A percentile compares a stretch with the other conserved stretches of the same genome.
Evolutionary conservation across 2,113 vertebrate species (phyloP).

Genomic region (Vanacampus margaritifer): DNA sequence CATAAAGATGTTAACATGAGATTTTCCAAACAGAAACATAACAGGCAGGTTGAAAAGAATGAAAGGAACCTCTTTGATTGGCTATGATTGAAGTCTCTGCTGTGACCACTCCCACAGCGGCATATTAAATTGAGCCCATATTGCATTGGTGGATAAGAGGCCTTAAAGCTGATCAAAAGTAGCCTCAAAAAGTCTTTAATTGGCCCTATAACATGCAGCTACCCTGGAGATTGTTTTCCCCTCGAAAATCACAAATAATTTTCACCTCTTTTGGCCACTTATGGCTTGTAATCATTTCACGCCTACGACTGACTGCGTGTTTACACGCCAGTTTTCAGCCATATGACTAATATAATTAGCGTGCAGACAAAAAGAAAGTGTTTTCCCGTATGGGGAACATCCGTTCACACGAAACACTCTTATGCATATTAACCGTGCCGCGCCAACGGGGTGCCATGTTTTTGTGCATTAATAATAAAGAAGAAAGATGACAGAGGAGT

Average conservation of each 20-base stretch:
- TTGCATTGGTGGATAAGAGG: no score
- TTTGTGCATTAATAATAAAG: conserved; percentile 46
- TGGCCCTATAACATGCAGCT: not conserved
- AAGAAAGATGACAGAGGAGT: conserved; percentile 38
- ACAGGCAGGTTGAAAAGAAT: no score
- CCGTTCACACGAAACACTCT: conserved; percentile 23
- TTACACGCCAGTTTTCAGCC: not conserved
- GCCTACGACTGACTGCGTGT: not conserved
- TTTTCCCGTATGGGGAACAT: conserved; percentile 1
- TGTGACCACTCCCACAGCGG: no score
- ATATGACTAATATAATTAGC: not conserved
- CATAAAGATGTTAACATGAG: no score
- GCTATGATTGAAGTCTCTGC: no score
- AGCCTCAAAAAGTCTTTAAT: not conserved
- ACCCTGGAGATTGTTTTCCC: not conserved
- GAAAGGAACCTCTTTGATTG: no score
- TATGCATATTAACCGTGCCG: conserved; percentile 42
- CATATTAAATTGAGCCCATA: no score
- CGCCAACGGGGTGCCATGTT: conserved; percentile 16
- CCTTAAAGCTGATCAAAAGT: not conserved
- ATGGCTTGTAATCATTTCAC: not conserved
- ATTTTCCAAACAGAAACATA: no score
- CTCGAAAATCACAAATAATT: not conserved
- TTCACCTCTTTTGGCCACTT: not conserved
- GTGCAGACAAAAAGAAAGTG: not conserved